phyloP scores from a whole-genome alignment of 2,113 vertebrate species.

The Elaphurus davidianus region DNA sequence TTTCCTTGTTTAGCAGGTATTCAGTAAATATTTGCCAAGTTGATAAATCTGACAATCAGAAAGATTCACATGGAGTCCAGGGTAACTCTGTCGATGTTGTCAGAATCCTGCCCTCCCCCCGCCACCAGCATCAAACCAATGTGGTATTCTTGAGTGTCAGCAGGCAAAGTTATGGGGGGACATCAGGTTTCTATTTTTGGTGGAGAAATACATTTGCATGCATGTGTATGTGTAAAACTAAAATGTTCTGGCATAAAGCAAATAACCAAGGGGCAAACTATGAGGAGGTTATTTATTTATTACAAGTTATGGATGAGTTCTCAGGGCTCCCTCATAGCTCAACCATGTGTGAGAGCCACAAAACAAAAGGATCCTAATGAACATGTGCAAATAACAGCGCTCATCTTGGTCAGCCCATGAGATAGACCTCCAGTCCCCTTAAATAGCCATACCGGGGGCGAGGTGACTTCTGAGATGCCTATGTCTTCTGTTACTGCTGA shows the following conservation, averaged over 20 bases:
- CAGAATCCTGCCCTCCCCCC: neutral
- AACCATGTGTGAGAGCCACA: constrained; percentile 77
- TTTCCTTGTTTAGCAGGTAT: neutral
- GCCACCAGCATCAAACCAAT: neutral
- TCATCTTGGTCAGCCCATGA: constrained; percentile 38
- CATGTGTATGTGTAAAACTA: constrained; percentile 62
- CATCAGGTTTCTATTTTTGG: constrained; percentile 73
- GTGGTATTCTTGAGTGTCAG: constrained; percentile 51
- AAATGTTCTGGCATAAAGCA: constrained; percentile 74
- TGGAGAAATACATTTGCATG: constrained; percentile 58
- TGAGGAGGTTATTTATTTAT: constrained; percentile 72
- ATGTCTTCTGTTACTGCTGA: constrained; percentile 57
- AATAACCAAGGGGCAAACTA: constrained; percentile 77
- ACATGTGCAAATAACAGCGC: constrained; percentile 63
- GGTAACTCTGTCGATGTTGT: neutral
- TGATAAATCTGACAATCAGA: neutral
- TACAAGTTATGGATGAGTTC: constrained; percentile 76
- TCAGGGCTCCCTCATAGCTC: constrained; percentile 70
- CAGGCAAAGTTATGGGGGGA: constrained; percentile 46
- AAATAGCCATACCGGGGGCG: constrained; percentile 49
- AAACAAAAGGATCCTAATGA: constrained; percentile 67
- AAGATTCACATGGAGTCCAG: neutral
- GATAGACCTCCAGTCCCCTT: constrained; percentile 60
- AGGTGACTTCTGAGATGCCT: constrained; percentile 66
- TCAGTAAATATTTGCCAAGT: constrained; percentile 15